Base-by-base conservation (phyloP, 2,888 invertebrate species). In the Anorthoa munda region DNA sequence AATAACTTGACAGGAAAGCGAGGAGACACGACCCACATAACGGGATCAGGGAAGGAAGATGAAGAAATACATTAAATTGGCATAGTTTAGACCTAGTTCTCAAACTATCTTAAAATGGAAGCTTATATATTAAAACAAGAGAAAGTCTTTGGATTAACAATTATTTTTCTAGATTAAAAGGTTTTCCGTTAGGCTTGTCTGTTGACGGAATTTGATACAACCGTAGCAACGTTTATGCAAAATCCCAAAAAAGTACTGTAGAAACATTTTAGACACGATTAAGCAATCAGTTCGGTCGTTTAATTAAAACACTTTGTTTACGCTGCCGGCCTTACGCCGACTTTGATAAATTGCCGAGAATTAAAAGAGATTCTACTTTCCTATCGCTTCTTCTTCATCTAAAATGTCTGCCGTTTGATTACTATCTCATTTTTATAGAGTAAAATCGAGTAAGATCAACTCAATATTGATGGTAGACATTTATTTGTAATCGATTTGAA, bases 291-390 rank as follows among this genome's bases (percentile, higher is more conserved):
- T 91, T 89, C 85, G 83, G 87, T 90, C 87, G 88, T 92, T 91
- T 91, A 92, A 93, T 92, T 92, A 92, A 90, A 91, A 87, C 88
- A 90, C 90, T 92, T 92, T 92, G 91, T 91, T 92, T 91, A 89
- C 90, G 85, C 86, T 80, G 86, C 81, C 72, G 77, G 85, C 85
- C 83, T 79, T 78, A 79, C 81, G 68, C 83, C 77, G 91, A 92
- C 92, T 90, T 92, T 92, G 92, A 92, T 91, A 89, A 92, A 93
- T 92, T 86, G 82, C 84, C 72, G 74, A 79, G 88, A 89, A 90
- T 90, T 86, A 88, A 87, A 88, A 87, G 85, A 89, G 87, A 88
- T 87, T 86, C 84, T 70, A 72, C 74, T 83, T 87, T 87, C 77
- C 84, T 86, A 86, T 87, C 82, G 86, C 66, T 71, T 84, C 68